phyloP scores from a whole-genome alignment of 2,888 invertebrate species.

The Acanthosepion esculentum region DNA sequence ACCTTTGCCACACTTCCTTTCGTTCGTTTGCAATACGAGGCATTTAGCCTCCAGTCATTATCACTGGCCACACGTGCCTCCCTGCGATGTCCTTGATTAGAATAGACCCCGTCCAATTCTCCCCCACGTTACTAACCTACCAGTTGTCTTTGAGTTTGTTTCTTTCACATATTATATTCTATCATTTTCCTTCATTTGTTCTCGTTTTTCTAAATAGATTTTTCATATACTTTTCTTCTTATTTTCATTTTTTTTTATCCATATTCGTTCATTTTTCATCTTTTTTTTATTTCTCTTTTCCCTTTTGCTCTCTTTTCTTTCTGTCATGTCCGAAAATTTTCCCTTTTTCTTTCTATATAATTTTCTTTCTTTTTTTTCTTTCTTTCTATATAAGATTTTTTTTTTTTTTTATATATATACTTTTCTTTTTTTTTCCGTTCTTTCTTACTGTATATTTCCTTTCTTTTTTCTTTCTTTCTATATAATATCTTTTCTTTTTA shows the following conservation, averaged over 20 bases:
- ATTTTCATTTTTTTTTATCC: neutral
- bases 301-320: neutral
- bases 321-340: neutral
- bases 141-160: neutral
- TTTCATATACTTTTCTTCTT: neutral
- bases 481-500: no score
- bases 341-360: neutral
- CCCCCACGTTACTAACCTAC: neutral
- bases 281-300: neutral
- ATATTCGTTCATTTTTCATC: neutral
- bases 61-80: neutral
- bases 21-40: constrained; percentile 22
- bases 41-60: constrained; percentile 4
- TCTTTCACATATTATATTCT: neutral
- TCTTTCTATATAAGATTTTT: no score
- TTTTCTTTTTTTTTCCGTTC: no score
- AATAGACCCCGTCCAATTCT: neutral
- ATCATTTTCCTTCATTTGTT: neutral
- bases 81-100: constrained; percentile 23
- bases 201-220: neutral
- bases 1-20: neutral
- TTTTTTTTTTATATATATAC: no score
- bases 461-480: no score
- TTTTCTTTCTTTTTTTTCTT: neutral
- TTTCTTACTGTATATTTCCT: no score